Evolutionary conservation across 2,888 invertebrate genomes (phyloP).

Genomic region (Pammene aurita): DNA sequence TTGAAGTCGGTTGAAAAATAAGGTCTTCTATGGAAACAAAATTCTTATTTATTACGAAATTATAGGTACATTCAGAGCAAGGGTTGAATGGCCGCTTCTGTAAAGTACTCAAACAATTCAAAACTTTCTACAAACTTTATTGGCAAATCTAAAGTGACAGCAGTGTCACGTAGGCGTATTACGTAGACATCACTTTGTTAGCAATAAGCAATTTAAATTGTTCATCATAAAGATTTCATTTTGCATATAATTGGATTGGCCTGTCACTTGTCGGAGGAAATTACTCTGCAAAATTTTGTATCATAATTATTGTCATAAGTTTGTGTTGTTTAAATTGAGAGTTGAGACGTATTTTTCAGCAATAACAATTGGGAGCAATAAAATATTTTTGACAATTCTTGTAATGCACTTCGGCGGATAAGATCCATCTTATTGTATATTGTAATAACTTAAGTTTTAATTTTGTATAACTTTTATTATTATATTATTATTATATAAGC

Average conservation of each 20-base stretch:
- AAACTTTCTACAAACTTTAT: neutral
- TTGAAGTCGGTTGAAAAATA: too few relatives aligned
- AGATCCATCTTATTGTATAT: too few relatives aligned
- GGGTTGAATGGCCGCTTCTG: too few relatives aligned
- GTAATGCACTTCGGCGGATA: too few relatives aligned
- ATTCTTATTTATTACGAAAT: too few relatives aligned
- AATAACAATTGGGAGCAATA: neutral
- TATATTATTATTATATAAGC: too few relatives aligned
- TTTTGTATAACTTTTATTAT: too few relatives aligned
- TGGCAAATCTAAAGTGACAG: neutral
- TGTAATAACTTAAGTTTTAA: too few relatives aligned
- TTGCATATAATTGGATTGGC: constrained; percentile 32
- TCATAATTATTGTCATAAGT: constrained; percentile 31
- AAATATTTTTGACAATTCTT: neutral
- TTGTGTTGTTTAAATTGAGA: neutral
- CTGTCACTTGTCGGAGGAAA: constrained; percentile 29
- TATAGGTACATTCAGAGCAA: too few relatives aligned
- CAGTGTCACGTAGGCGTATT: neutral
- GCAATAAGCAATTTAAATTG: constrained; percentile 25
- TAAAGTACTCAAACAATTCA: neutral
- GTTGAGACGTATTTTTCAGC: neutral
- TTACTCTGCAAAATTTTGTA: constrained; percentile 10
- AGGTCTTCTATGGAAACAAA: too few relatives aligned
- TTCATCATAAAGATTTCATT: constrained; percentile 27
- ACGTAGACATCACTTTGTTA: neutral